Percentiles rank a stretch among this genome's conserved stretches.
These are phyloP conservation scores for Caenorhabditis sp. DNA, from an alignment of 2,888 invertebrate species.

Conservation along the genomic window DNA sequence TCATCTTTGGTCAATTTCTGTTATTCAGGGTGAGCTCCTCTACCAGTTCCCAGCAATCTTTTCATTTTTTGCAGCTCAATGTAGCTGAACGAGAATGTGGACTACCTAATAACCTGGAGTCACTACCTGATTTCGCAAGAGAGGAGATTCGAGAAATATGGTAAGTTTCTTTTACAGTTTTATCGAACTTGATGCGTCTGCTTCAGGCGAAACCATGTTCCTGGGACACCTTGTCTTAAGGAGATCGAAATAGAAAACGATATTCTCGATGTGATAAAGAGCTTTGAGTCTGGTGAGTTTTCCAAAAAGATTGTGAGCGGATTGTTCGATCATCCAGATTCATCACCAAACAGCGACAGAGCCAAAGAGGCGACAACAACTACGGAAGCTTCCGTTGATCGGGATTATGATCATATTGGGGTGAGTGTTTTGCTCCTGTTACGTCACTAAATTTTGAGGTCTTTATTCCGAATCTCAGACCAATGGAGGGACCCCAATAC, in stretches of 20 bases:
- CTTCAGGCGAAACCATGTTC: conserved; percentile 77
- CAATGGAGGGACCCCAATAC: conserved; percentile 61
- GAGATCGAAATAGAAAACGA: conserved; percentile 78
- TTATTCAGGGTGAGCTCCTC: conserved; percentile 23
- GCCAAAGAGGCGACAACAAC: background rate
- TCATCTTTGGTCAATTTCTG: conserved; percentile 9
- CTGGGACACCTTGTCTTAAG: conserved; percentile 76
- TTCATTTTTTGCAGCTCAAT: conserved; percentile 10
- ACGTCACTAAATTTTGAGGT: too few species aligned
- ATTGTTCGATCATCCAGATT: conserved; percentile 14
- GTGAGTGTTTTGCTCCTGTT: conserved; percentile 19
- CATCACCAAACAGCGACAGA: conserved; percentile 35
- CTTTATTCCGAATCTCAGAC: conserved; percentile 42
- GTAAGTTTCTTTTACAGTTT: conserved; percentile 57
- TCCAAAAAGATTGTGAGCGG: background rate
- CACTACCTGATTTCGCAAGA: conserved; percentile 79
- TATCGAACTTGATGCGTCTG: background rate
- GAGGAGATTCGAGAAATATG: conserved; percentile 81
- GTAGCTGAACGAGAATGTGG: conserved; percentile 71
- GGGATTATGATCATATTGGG: conserved; percentile 54
- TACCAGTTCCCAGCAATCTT: too few species aligned
- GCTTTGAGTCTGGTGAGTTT: conserved; percentile 71
- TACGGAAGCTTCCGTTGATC: conserved; percentile 5
- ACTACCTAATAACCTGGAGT: conserved; percentile 73
- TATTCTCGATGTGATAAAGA: conserved; percentile 78